These are phyloP conservation scores for Emmelina monodactyla DNA, from an alignment of 2,888 invertebrate genomes.

Conservation along the genomic window DNA sequence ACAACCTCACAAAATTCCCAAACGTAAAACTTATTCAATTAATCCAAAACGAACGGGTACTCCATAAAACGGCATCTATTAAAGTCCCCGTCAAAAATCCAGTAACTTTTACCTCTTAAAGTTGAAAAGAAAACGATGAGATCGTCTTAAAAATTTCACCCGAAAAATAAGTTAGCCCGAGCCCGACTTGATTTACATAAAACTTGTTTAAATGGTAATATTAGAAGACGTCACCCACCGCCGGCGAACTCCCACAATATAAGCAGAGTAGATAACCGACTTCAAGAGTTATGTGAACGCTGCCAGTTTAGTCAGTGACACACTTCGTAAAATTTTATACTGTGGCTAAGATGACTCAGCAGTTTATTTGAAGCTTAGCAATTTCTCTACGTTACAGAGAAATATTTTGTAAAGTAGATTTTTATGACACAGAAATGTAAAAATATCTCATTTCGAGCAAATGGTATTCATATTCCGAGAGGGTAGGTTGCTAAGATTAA, in stretches of 20 bases:
- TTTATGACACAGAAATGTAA: no score
- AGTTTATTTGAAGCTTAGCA: not conserved
- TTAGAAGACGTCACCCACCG: slow-evolving; percentile 58
- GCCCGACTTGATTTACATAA: slow-evolving; percentile 56
- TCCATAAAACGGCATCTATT: slow-evolving; percentile 51
- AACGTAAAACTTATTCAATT: slow-evolving; percentile 37
- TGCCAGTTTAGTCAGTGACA: slow-evolving; percentile 7
- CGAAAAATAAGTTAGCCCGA: slow-evolving; percentile 52
- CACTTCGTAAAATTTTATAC: not conserved
- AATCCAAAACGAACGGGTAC: slow-evolving; percentile 45
- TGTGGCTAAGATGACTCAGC: not conserved
- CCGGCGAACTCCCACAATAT: slow-evolving; percentile 23
- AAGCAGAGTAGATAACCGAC: slow-evolving; percentile 14
- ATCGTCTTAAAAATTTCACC: slow-evolving; percentile 42
- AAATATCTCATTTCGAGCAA: no score
- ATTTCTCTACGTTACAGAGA: not conserved
- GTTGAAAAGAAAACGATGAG: slow-evolving; percentile 37
- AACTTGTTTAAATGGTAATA: slow-evolving; percentile 67
- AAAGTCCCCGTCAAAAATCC: slow-evolving; percentile 46
- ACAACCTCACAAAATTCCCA: no score
- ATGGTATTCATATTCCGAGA: no score
- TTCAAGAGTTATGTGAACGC: slow-evolving; percentile 9
- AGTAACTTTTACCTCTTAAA: slow-evolving; percentile 53
- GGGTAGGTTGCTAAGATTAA: no score
- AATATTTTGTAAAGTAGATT: no score